Conservation (phyloP, 2,888 invertebrate species). For the Tipula unca region DNA sequence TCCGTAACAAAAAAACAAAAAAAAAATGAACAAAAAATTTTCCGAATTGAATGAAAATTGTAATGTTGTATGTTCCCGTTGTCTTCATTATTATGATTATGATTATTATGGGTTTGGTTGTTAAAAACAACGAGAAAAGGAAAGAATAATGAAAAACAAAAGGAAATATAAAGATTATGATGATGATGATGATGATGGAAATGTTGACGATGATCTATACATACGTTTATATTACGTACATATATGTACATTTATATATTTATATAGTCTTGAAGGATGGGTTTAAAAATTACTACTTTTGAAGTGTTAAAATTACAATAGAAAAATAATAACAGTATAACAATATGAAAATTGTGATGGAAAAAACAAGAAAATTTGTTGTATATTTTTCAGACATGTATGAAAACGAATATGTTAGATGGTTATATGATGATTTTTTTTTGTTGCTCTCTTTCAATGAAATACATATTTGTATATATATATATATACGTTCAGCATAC, state of each 20-base stretch:
- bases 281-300: conserved; percentile 4
- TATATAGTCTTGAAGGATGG: background rate
- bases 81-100: background rate
- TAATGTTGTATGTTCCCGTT: conserved; percentile 1
- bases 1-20: background rate
- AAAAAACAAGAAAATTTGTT: background rate
- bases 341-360: background rate
- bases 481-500: no score
- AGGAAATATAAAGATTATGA: background rate
- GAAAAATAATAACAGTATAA: background rate
- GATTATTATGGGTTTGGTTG: conserved; percentile 8
- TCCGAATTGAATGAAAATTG: background rate
- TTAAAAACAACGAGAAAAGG: background rate
- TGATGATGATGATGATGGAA: background rate
- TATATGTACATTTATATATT: background rate
- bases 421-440: background rate
- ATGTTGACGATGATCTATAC: background rate
- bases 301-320: conserved; percentile 14
- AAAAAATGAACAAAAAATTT: no score
- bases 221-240: background rate
- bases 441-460: background rate
- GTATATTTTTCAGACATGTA: background rate
- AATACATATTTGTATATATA: background rate
- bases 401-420: background rate
- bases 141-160: background rate